Conservation (phyloP, 2,113 vertebrate species). For the Saguinus imperator region DNA sequence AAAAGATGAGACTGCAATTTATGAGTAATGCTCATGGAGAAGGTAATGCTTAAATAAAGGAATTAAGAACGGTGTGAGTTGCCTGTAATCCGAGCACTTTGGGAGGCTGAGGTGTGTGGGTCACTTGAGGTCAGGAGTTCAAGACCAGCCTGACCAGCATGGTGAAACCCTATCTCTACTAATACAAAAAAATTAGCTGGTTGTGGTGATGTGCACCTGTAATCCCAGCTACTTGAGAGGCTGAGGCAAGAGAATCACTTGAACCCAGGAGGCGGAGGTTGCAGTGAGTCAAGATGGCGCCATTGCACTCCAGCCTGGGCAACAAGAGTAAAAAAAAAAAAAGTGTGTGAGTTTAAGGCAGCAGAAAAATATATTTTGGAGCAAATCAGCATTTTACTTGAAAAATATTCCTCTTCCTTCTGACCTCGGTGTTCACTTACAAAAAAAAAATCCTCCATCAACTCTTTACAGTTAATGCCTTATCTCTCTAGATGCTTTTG, state of each 20-base stretch:
- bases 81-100: too few species aligned
- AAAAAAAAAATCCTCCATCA: neutral
- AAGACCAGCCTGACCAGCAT: too few species aligned
- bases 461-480: neutral
- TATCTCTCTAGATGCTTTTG: neutral
- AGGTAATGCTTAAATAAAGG: neutral
- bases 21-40: neutral
- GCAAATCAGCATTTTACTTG: neutral
- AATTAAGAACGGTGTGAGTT: neutral
- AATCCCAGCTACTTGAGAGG: too few species aligned
- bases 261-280: too few species aligned
- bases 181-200: too few species aligned
- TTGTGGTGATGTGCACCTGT: too few species aligned
- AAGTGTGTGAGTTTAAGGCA: neutral
- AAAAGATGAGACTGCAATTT: neutral
- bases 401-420: neutral
- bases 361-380: neutral
- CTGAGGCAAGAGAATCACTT: too few species aligned
- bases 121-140: too few species aligned
- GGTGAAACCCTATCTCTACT: too few species aligned
- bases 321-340: neutral
- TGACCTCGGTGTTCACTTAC: neutral
- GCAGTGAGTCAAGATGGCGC: too few species aligned
- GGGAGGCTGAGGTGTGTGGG: too few species aligned
- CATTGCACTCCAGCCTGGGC: too few species aligned